A percentile compares a stretch with the other conserved stretches of the same genome.
Conservation (phyloP, 2,888 invertebrate genomes). For the Spilarctia lutea region DNA sequence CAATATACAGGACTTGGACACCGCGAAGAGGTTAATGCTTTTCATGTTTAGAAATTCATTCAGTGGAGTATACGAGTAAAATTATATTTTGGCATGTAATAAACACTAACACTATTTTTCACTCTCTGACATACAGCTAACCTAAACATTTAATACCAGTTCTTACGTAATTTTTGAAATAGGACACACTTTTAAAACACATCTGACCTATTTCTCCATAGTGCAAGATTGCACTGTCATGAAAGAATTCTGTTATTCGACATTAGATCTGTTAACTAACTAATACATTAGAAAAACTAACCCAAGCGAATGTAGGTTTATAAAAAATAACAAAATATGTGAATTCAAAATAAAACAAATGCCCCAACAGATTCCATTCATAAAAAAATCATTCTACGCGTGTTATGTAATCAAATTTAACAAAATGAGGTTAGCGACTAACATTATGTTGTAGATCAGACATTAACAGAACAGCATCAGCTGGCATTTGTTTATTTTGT, state of each 20-base stretch:
- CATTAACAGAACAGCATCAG: slow-evolving; percentile 54
- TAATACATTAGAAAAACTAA: slow-evolving; percentile 60
- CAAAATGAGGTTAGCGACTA: slow-evolving; percentile 68
- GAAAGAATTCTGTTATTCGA: slow-evolving; percentile 57
- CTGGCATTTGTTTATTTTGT: slow-evolving; percentile 51
- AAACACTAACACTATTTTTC: neutral
- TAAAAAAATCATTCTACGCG: slow-evolving; percentile 67
- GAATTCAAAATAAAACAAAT: slow-evolving; percentile 66
- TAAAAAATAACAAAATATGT: slow-evolving; percentile 68
- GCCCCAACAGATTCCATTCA: slow-evolving; percentile 70
- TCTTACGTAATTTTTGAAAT: slow-evolving; percentile 58
- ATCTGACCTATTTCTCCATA: slow-evolving; percentile 55
- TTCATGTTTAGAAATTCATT: neutral
- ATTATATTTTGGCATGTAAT: neutral
- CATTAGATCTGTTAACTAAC: slow-evolving; percentile 57
- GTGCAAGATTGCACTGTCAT: slow-evolving; percentile 56
- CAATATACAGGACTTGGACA: neutral
- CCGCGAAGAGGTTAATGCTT: neutral
- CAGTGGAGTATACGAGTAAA: neutral
- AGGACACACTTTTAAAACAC: slow-evolving; percentile 50
- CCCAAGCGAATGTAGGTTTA: slow-evolving; percentile 70
- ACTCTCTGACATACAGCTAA: slow-evolving; percentile 16
- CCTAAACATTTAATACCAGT: slow-evolving; percentile 48
- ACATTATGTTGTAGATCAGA: slow-evolving; percentile 60
- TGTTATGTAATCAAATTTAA: slow-evolving; percentile 74